These are phyloP conservation scores for Protomyctophum bolini DNA, from an alignment of 2,113 vertebrate genomes.

Conservation along the genomic window DNA sequence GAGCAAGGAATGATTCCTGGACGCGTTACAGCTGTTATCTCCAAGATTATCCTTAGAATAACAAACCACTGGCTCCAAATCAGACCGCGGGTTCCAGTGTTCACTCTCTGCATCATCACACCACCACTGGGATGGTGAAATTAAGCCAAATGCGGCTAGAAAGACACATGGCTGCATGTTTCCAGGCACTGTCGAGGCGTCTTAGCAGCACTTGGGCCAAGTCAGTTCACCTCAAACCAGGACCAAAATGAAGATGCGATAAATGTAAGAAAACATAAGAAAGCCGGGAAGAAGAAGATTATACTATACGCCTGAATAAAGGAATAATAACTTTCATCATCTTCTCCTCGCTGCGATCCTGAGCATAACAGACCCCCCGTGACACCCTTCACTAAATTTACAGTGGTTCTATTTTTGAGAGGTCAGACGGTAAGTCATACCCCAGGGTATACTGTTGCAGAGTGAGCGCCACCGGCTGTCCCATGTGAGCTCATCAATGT, in stretches of 20 bases:
- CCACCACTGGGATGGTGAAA: constrained; percentile 38
- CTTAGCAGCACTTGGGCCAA: not conserved
- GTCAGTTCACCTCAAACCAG: constrained; percentile 19
- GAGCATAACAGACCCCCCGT: constrained; percentile 13
- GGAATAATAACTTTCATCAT: not conserved
- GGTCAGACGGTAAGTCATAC: constrained; percentile 62
- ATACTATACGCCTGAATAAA: not conserved
- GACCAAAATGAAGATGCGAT: constrained; percentile 19
- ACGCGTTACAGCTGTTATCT: not conserved
- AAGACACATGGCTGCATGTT: constrained; percentile 33
- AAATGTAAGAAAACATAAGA: not conserved
- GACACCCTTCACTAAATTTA: constrained; percentile 57
- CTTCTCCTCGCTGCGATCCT: constrained; percentile 6
- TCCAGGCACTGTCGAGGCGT: constrained; percentile 33
- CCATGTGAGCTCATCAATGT: constrained; percentile 14
- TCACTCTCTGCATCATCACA: constrained; percentile 20
- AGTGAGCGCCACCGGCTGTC: not conserved
- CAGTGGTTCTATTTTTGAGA: constrained; percentile 71
- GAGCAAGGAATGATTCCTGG: not conserved
- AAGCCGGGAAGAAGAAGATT: not conserved
- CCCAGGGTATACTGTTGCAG: constrained; percentile 69
- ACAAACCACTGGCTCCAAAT: not conserved
- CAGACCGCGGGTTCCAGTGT: not conserved
- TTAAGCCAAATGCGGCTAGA: constrained; percentile 60
- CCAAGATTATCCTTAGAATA: not conserved